These are phyloP conservation scores for Drosophila putrida DNA, from an alignment of 2,888 invertebrate genomes.

Conservation along the genomic window DNA sequence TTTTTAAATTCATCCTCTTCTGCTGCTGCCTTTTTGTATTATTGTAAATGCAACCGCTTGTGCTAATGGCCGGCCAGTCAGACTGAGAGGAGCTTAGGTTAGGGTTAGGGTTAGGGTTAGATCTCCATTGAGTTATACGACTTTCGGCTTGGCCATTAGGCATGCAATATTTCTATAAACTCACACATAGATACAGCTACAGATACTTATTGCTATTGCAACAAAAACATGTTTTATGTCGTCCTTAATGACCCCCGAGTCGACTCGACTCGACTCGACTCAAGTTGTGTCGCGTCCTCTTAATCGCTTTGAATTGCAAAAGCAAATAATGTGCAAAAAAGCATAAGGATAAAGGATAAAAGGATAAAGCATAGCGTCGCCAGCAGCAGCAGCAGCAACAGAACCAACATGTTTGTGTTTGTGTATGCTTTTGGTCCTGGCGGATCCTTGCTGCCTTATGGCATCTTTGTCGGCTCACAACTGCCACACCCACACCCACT, in stretches of 20 bases:
- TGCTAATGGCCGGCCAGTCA: conserved; percentile 61
- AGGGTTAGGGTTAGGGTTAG: conserved; percentile 2
- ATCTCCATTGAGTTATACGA: conserved; percentile 64
- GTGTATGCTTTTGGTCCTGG: conserved; percentile 41
- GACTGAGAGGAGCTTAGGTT: background rate
- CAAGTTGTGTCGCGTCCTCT: conserved; percentile 34
- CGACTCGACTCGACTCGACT: conserved; percentile 49
- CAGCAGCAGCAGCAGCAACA: conserved; percentile 55
- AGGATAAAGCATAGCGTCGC: conserved; percentile 75
- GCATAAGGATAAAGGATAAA: conserved; percentile 73
- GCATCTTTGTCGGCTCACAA: conserved; percentile 70
- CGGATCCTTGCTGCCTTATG: conserved; percentile 70
- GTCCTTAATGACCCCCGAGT: conserved; percentile 78
- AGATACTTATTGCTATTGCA: conserved; percentile 68
- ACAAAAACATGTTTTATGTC: conserved; percentile 81
- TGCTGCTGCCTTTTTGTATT: conserved; percentile 24
- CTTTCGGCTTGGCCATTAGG: conserved; percentile 74
- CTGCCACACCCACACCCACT: conserved; percentile 44
- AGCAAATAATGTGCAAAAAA: conserved; percentile 81
- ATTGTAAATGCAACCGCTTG: conserved; percentile 58
- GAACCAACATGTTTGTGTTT: conserved; percentile 38
- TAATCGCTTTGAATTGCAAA: conserved; percentile 82
- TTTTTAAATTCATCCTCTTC: conserved; percentile 40
- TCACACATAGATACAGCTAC: conserved; percentile 29
- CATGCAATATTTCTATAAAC: conserved; percentile 72